Evolutionary conservation across 2,797 vertebrate genomes (phyloP), one percentile per base, ranked within the genome.

Genomic region (Coregonus suidteri): DNA sequence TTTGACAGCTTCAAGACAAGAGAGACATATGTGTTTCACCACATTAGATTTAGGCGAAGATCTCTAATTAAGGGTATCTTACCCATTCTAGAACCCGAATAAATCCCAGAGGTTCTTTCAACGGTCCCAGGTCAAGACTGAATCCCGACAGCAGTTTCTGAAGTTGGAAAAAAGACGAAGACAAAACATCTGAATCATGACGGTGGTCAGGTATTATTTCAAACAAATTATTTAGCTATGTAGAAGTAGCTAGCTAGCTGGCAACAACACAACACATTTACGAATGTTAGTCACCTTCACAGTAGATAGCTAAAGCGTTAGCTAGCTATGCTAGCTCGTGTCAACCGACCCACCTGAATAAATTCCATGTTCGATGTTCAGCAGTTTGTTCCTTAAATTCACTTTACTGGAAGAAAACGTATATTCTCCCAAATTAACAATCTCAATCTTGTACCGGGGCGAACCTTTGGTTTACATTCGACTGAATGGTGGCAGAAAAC

Each of bases 41-140:
- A 62, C 59, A 64, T 64, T 54, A 15, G 52, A 59, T 7, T 30
- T 20, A 13, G 20, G 20, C 20, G 7, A 20, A 64, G 59, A 20
- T 64, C 3, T 18, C 0, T 9, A 47, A 47, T 11, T 11, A 47
- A 64, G 56, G n/a, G 20, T 30, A 7, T 35, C 93, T 93, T 82
- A 95, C 94, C 94, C 94, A 95, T 81, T 95, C 94, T 47, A 95
- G 77, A 35, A 94, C 64, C 30, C 94, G 94, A 68, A 95, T 95
- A 71, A 95, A 95, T n/a, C 93, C 94, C 68, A 95, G 74, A 6
- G 94, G 94, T 69, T 95, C 94, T 65, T 95, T 95, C 79, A 95
- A 4, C 2, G 93, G 93, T 82, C 93, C 92, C 70, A 95, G 76
- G 78, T 95, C 91, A 76, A 94, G 90, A 69, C 85, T 82, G 82